Conservation (phyloP, 2,797 vertebrate species). For the Pygocentrus nattereri region DNA sequence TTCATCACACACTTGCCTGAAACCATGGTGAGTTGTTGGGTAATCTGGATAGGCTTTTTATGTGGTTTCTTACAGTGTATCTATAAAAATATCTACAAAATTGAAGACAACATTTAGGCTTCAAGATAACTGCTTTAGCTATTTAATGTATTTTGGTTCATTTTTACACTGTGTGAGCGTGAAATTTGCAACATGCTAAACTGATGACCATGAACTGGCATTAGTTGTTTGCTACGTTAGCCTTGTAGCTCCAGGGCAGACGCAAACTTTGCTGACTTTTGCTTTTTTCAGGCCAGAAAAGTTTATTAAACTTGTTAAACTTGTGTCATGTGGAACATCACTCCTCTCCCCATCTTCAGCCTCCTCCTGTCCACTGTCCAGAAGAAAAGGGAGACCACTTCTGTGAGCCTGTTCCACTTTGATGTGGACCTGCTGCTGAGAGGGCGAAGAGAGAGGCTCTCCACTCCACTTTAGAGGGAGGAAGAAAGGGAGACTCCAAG, state of each 20-base stretch:
- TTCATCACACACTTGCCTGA: too few species aligned
- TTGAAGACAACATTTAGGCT: neutral
- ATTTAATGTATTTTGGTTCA: neutral
- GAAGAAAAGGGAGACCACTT: neutral
- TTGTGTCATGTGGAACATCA: neutral
- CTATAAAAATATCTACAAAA: neutral
- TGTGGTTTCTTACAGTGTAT: neutral
- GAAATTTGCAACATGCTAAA: neutral
- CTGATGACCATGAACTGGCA: neutral
- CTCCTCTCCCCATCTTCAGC: neutral
- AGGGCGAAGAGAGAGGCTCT: neutral
- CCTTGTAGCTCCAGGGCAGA: too few species aligned
- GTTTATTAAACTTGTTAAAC: neutral
- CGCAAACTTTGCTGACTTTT: too few species aligned
- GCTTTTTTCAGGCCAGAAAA: neutral
- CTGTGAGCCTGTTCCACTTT: neutral
- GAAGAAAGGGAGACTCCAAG: neutral
- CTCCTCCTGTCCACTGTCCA: neutral
- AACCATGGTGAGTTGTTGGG: too few species aligned
- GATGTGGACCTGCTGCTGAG: constrained; percentile 2
- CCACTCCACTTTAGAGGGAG: neutral
- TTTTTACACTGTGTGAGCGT: too few species aligned
- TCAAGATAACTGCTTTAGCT: neutral
- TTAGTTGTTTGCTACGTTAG: neutral
- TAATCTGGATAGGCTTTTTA: too few species aligned